A percentile compares a stretch with the other conserved stretches of the same genome.
phyloP scores from a whole-genome alignment of 2,113 vertebrate species.

The Prochilodus magdalenae region DNA sequence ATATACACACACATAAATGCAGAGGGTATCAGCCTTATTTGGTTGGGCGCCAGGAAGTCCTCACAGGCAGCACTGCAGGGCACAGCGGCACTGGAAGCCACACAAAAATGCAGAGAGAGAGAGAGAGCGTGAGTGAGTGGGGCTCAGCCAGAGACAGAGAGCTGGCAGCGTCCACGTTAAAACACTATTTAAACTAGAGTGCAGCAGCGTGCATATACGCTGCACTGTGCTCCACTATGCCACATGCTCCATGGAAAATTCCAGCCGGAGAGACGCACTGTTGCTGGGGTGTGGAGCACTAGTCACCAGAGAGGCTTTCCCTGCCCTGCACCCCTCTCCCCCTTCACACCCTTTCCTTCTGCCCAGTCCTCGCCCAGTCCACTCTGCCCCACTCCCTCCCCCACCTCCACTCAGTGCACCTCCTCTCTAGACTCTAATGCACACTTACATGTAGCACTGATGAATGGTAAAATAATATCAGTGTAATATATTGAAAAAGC shows the following conservation, averaged over 20 bases:
- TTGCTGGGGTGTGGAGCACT: slow-evolving; percentile 56
- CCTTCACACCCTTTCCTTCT: slow-evolving; percentile 5
- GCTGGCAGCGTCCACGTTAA: slow-evolving; percentile 51
- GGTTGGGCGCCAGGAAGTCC: slow-evolving; percentile 65
- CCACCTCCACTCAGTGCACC: no score
- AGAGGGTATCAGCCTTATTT: slow-evolving; percentile 58
- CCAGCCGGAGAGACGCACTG: slow-evolving; percentile 55
- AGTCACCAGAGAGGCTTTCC: slow-evolving; percentile 49
- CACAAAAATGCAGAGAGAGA: slow-evolving; percentile 55
- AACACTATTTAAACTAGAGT: slow-evolving; percentile 59
- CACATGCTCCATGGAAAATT: slow-evolving; percentile 71
- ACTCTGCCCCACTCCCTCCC: background rate
- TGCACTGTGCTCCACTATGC: slow-evolving; percentile 38
- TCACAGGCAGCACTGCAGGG: slow-evolving; percentile 57
- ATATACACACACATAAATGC: slow-evolving; percentile 34
- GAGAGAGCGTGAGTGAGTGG: slow-evolving; percentile 2
- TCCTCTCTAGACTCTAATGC: background rate
- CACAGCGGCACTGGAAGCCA: slow-evolving; percentile 55
- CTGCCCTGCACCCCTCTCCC: slow-evolving; percentile 28
- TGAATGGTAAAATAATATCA: background rate
- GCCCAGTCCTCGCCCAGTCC: background rate
- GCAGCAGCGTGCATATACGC: slow-evolving; percentile 51
- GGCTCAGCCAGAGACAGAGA: slow-evolving; percentile 33
- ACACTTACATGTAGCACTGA: background rate
- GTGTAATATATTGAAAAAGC: no score